A percentile compares a stretch with the other conserved stretches of the same genome.
These are phyloP conservation scores for Sepiola atlantica DNA, from an alignment of 2,888 invertebrate genomes.

Conservation along the genomic window DNA sequence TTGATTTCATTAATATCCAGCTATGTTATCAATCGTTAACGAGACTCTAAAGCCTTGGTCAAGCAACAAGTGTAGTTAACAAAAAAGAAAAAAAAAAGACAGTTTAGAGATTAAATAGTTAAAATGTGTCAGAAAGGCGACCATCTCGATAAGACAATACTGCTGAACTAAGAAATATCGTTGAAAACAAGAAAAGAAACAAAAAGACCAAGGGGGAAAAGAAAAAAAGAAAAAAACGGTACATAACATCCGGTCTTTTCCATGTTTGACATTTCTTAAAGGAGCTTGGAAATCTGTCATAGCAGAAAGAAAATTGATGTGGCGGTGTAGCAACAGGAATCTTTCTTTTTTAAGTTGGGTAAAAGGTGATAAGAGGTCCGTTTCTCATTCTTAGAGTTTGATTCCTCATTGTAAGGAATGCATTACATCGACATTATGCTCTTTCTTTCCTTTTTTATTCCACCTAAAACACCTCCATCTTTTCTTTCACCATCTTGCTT, in stretches of 20 bases:
- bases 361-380: not conserved
- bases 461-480: no score
- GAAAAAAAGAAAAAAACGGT: not conserved
- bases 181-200: not conserved
- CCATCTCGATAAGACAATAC: not conserved
- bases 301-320: not conserved
- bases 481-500: no score
- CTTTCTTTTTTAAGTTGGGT: not conserved
- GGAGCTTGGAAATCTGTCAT: not conserved
- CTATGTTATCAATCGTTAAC: no score
- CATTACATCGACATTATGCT: not conserved
- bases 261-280: not conserved
- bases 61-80: not conserved
- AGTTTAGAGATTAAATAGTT: not conserved
- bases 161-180: not conserved
- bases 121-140: not conserved
- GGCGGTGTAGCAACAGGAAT: not conserved
- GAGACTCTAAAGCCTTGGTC: no score
- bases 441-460: no score
- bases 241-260: not conserved
- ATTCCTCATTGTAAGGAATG: not conserved
- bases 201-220: no score
- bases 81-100: not conserved
- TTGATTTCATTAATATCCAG: no score
- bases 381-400: not conserved